These are phyloP conservation scores for Eupithecia subfuscata DNA, from an alignment of 2,888 invertebrate species.

Conservation along the genomic window DNA sequence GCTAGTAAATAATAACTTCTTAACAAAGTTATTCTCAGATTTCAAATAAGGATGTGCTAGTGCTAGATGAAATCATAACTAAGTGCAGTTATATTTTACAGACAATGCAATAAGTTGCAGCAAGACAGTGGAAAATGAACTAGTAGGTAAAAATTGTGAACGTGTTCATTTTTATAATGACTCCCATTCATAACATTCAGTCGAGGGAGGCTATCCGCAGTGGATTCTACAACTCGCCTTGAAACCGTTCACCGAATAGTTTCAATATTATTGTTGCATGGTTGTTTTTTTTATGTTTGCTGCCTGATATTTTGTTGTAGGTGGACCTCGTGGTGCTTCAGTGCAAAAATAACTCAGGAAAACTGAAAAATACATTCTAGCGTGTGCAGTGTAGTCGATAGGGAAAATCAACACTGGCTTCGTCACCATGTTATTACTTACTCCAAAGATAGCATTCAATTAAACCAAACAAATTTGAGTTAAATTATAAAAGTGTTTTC, in stretches of 20 bases:
- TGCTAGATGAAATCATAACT: not conserved
- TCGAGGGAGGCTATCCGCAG: not conserved
- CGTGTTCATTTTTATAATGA: constrained; percentile 19
- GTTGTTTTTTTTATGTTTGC: too few species aligned
- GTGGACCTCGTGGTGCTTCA: not conserved
- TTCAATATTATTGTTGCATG: not conserved
- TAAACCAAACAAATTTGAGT: not conserved
- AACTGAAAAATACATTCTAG: not conserved
- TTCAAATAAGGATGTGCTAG: not conserved
- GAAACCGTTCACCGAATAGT: too few species aligned
- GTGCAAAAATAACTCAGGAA: not conserved
- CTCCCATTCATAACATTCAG: constrained; percentile 17
- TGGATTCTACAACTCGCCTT: not conserved
- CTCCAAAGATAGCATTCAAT: not conserved
- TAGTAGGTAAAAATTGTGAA: constrained; percentile 27
- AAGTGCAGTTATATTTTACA: not conserved
- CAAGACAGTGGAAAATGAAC: constrained; percentile 26
- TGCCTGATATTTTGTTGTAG: too few species aligned
- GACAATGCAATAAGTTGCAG: constrained; percentile 4
- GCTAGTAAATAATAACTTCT: too few species aligned
- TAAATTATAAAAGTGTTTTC: not conserved
- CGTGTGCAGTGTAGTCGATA: not conserved
- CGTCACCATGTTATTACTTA: not conserved
- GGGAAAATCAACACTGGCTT: not conserved
- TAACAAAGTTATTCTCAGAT: too few species aligned